Evolutionary conservation across 2,797 vertebrate species (phyloP).

Genomic region (Heterohyrax brucei): DNA sequence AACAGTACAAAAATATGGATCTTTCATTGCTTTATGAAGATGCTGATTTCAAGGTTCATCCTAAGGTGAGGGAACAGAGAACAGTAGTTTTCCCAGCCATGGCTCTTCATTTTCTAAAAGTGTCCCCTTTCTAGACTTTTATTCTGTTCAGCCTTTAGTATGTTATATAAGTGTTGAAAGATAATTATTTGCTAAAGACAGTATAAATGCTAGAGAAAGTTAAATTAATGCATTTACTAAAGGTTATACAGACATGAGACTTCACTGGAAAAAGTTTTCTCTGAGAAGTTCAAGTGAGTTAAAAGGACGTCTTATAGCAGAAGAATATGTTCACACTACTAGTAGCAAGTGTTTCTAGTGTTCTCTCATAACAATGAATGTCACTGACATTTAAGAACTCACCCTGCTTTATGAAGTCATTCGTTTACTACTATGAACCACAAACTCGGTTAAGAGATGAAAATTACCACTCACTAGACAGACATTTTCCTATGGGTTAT

Average conservation of each 20-base stretch:
- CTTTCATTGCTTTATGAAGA: conserved; percentile 19
- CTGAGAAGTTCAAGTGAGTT: conserved; percentile 80
- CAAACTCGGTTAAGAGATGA: neutral
- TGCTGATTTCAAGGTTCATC: conserved; percentile 11
- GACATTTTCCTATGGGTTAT: neutral
- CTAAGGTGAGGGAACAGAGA: neutral
- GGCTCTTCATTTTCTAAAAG: conserved; percentile 47
- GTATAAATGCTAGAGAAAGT: conserved; percentile 45
- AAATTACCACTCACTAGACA: neutral
- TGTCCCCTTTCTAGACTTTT: neutral
- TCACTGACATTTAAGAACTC: conserved; percentile 69
- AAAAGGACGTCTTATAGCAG: conserved; percentile 63
- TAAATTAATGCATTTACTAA: conserved; percentile 66
- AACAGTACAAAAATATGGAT: conserved; percentile 31
- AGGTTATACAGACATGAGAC: conserved; percentile 68
- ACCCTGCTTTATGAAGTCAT: conserved; percentile 7
- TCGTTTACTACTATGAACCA: neutral
- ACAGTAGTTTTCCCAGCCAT: conserved; percentile 5
- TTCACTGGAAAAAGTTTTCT: conserved; percentile 47
- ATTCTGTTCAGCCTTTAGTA: conserved; percentile 14
- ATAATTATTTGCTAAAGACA: conserved; percentile 76
- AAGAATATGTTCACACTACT: conserved; percentile 68
- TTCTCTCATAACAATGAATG: conserved; percentile 70
- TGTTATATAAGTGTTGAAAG: neutral
- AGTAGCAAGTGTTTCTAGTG: conserved; percentile 73